A percentile compares a stretch with the other conserved stretches of the same genome.
Conservation (phyloP, 2,888 invertebrate genomes). For the Oligia strigilis region DNA sequence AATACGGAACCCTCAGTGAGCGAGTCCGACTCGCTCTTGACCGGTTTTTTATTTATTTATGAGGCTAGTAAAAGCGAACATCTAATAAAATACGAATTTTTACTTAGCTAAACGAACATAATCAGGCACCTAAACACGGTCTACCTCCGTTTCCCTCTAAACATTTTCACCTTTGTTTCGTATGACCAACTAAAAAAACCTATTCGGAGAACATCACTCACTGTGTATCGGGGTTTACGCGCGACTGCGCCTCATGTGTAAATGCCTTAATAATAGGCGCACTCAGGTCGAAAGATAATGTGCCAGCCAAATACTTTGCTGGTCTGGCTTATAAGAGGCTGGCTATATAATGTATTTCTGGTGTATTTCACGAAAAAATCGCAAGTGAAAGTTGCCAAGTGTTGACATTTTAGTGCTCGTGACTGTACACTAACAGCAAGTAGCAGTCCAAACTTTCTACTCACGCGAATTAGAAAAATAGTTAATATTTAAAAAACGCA, state of each 20-base stretch:
- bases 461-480: not conserved
- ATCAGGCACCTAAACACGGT: not conserved
- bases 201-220: slow-evolving; percentile 62
- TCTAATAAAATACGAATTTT: not conserved
- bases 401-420: too few relatives aligned
- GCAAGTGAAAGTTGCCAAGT: too few relatives aligned
- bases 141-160: not conserved
- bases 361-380: too few relatives aligned
- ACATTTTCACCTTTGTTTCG: slow-evolving; percentile 40
- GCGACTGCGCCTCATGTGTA: slow-evolving; percentile 65
- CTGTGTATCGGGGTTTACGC: slow-evolving; percentile 70
- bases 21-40: too few relatives aligned
- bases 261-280: slow-evolving; percentile 71
- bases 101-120: not conserved
- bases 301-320: slow-evolving; percentile 53
- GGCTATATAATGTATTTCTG: slow-evolving; percentile 49
- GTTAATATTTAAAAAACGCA: slow-evolving; percentile 6
- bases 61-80: not conserved
- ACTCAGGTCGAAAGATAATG: slow-evolving; percentile 75
- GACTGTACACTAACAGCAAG: not conserved
- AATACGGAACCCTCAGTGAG: too few relatives aligned
- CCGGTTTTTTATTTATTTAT: not conserved
- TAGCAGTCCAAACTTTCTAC: not conserved
- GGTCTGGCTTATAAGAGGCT: slow-evolving; percentile 36
- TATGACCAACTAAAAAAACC: slow-evolving; percentile 52